These are phyloP conservation scores for Musca vetustissima DNA, from an alignment of 1,140 invertebrate genomes.

Conservation along the genomic window DNA sequence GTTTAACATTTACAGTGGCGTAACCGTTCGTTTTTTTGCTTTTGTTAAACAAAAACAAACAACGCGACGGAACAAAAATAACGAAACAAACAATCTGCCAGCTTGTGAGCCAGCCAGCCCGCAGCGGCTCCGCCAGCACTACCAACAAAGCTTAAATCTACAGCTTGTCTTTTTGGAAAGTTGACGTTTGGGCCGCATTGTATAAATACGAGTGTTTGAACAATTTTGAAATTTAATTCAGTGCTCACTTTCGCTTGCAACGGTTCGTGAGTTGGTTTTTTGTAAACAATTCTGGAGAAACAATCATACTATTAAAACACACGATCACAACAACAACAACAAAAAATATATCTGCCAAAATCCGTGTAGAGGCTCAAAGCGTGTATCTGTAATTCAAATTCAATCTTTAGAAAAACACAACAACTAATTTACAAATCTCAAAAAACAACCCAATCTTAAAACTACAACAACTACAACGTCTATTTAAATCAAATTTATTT, in stretches of 20 bases:
- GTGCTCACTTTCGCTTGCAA: constrained; percentile 28
- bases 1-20: too few relatives aligned
- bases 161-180: too few relatives aligned
- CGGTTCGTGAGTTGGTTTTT: constrained; percentile 23
- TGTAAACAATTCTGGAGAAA: constrained; percentile 5
- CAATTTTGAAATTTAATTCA: constrained; percentile 28
- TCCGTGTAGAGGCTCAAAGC: not conserved
- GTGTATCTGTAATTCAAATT: constrained; percentile 19
- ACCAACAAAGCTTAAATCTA: too few relatives aligned
- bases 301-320: constrained; percentile 1
- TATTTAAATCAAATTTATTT: not conserved
- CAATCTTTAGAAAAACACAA: not conserved
- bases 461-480: not conserved
- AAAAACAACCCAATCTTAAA: not conserved
- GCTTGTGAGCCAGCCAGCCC: too few relatives aligned
- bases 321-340: not conserved
- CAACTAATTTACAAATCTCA: constrained; percentile 5
- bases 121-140: too few relatives aligned
- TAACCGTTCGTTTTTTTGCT: too few relatives aligned
- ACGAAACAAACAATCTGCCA: too few relatives aligned
- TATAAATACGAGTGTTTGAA: constrained; percentile 28
- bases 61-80: too few relatives aligned
- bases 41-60: too few relatives aligned
- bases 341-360: too few relatives aligned
- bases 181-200: not conserved